A percentile compares a stretch with the other conserved stretches of the same genome.
Evolutionary conservation across 2,797 vertebrate genomes (phyloP).

Genomic region (Valencia hispanica): DNA sequence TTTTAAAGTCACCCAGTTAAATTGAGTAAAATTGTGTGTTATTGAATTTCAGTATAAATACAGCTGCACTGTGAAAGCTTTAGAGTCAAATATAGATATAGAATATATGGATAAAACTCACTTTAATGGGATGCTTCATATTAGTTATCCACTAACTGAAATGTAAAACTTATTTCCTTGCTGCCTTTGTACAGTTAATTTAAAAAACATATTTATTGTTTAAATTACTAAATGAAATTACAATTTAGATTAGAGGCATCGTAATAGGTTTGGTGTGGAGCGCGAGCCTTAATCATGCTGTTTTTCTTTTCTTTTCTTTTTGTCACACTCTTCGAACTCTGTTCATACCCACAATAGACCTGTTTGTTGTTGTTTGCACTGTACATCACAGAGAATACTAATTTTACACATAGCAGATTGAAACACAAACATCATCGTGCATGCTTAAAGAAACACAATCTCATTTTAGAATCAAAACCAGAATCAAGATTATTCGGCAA

Average conservation of each 20-base stretch:
- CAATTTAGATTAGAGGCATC: neutral
- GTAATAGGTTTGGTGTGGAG: neutral
- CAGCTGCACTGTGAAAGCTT: neutral
- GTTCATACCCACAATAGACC: neutral
- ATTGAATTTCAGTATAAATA: neutral
- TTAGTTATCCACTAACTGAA: neutral
- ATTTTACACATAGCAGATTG: neutral
- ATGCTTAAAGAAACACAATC: too few relatives aligned
- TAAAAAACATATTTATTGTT: too few relatives aligned
- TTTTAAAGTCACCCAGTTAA: neutral
- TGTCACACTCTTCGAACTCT: neutral
- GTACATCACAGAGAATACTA: neutral
- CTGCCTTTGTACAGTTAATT: too few relatives aligned
- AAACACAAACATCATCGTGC: too few relatives aligned
- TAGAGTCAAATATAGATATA: neutral
- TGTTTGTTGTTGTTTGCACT: neutral
- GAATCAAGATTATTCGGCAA: too few relatives aligned
- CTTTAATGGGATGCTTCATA: neutral
- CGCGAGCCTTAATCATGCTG: neutral
- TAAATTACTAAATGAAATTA: too few relatives aligned
- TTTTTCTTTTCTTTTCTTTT: too few relatives aligned
- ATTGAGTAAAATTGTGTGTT: neutral
- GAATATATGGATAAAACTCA: neutral
- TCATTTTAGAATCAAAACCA: too few relatives aligned
- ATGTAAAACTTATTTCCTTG: neutral